Evolutionary conservation across 2,888 invertebrate species (phyloP).

Genomic region (Enchytraeus crypticus): DNA sequence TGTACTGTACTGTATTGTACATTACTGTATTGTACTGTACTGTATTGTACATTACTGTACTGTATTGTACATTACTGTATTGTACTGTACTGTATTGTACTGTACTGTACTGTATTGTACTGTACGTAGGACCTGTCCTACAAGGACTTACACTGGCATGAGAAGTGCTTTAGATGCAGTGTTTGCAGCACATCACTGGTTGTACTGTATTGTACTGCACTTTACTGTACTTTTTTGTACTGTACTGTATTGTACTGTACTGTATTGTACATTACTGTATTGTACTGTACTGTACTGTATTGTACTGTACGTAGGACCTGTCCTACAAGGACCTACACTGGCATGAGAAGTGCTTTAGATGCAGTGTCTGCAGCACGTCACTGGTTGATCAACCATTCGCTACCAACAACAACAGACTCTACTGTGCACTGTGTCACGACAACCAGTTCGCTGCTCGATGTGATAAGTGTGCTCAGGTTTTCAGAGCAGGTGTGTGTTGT

Average conservation of each 20-base stretch:
- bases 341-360: constrained; percentile 99
- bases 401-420: constrained; percentile 96
- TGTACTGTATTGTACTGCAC: too few species aligned
- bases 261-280: too few species aligned
- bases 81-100: too few species aligned
- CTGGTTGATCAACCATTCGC: constrained; percentile 99
- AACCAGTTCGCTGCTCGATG: constrained; percentile 97
- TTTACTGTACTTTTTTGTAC: too few species aligned
- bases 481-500: constrained; percentile 74
- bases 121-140: constrained; percentile 99
- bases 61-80: too few species aligned
- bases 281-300: neutral
- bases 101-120: too few species aligned
- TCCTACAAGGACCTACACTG: constrained; percentile 99
- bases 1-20: too few species aligned
- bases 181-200: constrained; percentile 70
- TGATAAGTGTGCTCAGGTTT: constrained; percentile 97
- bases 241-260: too few species aligned
- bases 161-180: constrained; percentile 96
- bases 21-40: too few species aligned
- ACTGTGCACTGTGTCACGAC: constrained; percentile 98
- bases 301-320: constrained; percentile 66
- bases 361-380: constrained; percentile 92
- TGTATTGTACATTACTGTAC: too few species aligned
- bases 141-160: constrained; percentile 99